These are phyloP conservation scores for Macrotis lagotis DNA, from an alignment of 2,113 vertebrate genomes.

Conservation along the genomic window DNA sequence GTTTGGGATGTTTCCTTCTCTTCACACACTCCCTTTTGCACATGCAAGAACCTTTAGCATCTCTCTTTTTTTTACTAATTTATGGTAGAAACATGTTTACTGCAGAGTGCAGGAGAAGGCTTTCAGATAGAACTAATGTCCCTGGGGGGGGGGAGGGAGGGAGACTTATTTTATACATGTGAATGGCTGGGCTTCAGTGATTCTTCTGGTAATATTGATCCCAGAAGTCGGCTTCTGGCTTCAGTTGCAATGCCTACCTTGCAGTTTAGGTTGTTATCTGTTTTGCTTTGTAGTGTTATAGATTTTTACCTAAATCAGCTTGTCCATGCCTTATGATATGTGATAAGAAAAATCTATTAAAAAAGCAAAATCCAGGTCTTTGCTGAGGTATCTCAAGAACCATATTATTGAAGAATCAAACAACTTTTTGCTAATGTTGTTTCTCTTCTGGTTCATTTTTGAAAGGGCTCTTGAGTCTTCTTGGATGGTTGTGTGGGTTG, in stretches of 20 bases:
- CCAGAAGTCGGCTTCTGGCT: not conserved
- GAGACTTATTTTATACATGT: not conserved
- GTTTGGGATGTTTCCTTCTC: not conserved
- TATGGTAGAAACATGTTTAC: not conserved
- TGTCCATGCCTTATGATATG: not conserved
- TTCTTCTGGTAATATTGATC: conserved; percentile 9
- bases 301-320: conserved; percentile 30
- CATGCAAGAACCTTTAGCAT: not conserved
- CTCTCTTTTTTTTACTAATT: not conserved
- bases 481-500: not conserved
- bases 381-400: not conserved
- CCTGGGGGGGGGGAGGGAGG: too few relatives aligned
- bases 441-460: conserved; percentile 2
- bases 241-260: conserved; percentile 1
- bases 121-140: conserved; percentile 11
- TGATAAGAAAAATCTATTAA: conserved; percentile 20
- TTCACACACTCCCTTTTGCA: not conserved
- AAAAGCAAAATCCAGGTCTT: not conserved
- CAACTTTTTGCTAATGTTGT: not conserved
- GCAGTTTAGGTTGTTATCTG: not conserved
- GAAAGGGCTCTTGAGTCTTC: not conserved
- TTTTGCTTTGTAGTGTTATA: not conserved
- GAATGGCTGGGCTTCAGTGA: not conserved
- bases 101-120: not conserved
- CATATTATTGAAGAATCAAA: not conserved